A percentile compares a stretch with the other conserved stretches of the same genome.
phyloP scores from a whole-genome alignment of 2,113 vertebrate genomes.

The Gadus chalcogrammus region DNA sequence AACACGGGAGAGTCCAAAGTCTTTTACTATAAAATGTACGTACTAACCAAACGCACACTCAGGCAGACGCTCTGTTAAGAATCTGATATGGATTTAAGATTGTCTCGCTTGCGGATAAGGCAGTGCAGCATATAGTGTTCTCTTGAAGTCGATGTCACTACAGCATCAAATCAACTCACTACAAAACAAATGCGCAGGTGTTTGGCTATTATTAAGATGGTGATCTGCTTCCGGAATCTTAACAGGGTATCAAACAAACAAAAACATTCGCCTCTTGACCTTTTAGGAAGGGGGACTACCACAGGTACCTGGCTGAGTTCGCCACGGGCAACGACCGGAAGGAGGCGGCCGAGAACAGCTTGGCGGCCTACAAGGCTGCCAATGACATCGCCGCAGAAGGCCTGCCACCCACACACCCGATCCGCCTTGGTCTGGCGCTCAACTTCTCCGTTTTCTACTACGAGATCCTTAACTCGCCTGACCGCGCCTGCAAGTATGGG shows the following conservation, averaged over 20 bases:
- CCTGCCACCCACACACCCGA: constrained; percentile 93
- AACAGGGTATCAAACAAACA: too few species aligned
- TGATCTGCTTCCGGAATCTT: too few species aligned
- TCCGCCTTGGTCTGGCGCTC: constrained; percentile 93
- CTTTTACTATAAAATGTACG: constrained; percentile 99
- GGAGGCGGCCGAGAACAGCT: constrained; percentile 96
- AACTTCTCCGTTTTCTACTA: constrained; percentile 99
- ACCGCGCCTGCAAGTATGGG: constrained; percentile 91
- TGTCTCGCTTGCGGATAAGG: background rate
- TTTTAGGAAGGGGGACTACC: constrained; percentile 97
- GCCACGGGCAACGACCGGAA: constrained; percentile 96
- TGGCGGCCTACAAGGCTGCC: constrained; percentile 96
- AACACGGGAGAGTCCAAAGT: constrained; percentile 96
- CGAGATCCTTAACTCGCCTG: constrained; percentile 99
- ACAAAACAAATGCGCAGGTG: too few species aligned
- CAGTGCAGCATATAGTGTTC: background rate
- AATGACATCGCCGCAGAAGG: constrained; percentile 96
- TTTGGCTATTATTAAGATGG: too few species aligned
- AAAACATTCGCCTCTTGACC: too few species aligned
- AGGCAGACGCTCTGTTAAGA: background rate
- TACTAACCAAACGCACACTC: background rate
- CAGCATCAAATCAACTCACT: too few species aligned
- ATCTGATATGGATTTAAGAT: too few species aligned
- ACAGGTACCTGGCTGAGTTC: constrained; percentile 98
- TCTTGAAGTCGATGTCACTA: background rate